Evolutionary conservation across 2,888 invertebrate species (phyloP), one percentile per base, ranked within the genome.

Genomic region (Aphelenchoides bicaudatus): DNA sequence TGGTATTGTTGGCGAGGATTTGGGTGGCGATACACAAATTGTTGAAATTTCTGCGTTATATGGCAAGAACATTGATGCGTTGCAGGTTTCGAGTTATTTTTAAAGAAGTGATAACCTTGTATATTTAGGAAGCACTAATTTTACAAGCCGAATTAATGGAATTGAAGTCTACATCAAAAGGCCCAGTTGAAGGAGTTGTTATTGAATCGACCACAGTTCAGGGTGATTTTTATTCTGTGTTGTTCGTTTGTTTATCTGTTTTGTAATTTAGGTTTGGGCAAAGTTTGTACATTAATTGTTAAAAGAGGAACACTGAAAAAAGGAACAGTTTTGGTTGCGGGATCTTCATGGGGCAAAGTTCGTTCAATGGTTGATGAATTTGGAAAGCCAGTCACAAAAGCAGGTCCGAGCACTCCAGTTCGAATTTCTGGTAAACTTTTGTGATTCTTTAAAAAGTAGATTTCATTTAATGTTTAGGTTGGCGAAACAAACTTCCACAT

Each of bases 1-100:
- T 78, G 91, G 89, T 4, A 82, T 98, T 8, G 83, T 87, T 27
- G 85, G 90, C 39, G 96, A 98, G 81, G 88, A 87, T 16, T 80
- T 87, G 54, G 94, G 94, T 0, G 96, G 98, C 0, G 92, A 94
- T 62, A 84, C 90, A 1, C 94, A 93, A 81, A 86, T 88, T 2
- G 86, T 99, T 54, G 87, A 88, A 0, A 87, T 98, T 61, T 96
- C 96, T 0, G 98, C 98, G 0, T 82, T 92, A 0, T 87, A 89
- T 71, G 78, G 67, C 1, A 67, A 62, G 39, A 72, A 72, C 57
- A 48, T 76, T 10, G 67, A 70, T 10, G 65, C 68, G 16, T 59
- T 77, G 3, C 75, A 75, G 59, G 72, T 71, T 6, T 8, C 19
- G 10, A 3, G n/a, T 31, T 16, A 34, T n/a, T 34, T 16, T 47